Percentiles rank a stretch among this genome's conserved stretches.
phyloP scores from a whole-genome alignment of 2,888 invertebrate species.

The Chloroclystis v-ata region DNA sequence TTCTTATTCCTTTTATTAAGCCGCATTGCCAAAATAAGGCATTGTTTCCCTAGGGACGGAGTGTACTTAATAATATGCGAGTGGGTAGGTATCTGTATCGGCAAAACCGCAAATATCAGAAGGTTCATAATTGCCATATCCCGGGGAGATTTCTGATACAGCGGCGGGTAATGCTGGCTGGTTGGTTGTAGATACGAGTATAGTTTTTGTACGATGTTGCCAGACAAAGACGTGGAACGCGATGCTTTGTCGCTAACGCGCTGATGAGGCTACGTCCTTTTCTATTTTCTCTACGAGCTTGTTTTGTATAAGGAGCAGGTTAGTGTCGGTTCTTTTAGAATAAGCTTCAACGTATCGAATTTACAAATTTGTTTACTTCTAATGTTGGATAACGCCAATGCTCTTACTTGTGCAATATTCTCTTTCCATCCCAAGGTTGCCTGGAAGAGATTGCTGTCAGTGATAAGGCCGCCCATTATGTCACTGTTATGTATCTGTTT shows the following conservation, averaged over 20 bases:
- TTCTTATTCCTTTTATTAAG: slow-evolving; percentile 17
- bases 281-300: slow-evolving; percentile 6
- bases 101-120: slow-evolving; percentile 30
- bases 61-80: slow-evolving; percentile 19
- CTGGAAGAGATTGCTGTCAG: too few species aligned
- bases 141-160: slow-evolving; percentile 26
- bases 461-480: too few species aligned
- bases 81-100: slow-evolving; percentile 9
- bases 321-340: neutral
- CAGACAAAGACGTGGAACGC: slow-evolving; percentile 47
- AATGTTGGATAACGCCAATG: too few species aligned
- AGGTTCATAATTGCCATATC: slow-evolving; percentile 33
- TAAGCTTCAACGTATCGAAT: too few species aligned
- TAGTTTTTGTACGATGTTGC: slow-evolving; percentile 44
- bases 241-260: slow-evolving; percentile 55
- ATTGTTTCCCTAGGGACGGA: slow-evolving; percentile 23
- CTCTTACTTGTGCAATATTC: too few species aligned
- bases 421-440: too few species aligned
- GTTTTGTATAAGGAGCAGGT: slow-evolving; percentile 10
- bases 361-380: too few species aligned
- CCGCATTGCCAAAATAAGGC: slow-evolving; percentile 22
- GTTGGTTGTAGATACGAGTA: slow-evolving; percentile 29
- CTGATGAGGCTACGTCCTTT: slow-evolving; percentile 41
- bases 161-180: slow-evolving; percentile 25
- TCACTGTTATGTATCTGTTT: too few species aligned